Conservation (phyloP, 2,113 vertebrate genomes). For the Oenanthe melanoleuca region DNA sequence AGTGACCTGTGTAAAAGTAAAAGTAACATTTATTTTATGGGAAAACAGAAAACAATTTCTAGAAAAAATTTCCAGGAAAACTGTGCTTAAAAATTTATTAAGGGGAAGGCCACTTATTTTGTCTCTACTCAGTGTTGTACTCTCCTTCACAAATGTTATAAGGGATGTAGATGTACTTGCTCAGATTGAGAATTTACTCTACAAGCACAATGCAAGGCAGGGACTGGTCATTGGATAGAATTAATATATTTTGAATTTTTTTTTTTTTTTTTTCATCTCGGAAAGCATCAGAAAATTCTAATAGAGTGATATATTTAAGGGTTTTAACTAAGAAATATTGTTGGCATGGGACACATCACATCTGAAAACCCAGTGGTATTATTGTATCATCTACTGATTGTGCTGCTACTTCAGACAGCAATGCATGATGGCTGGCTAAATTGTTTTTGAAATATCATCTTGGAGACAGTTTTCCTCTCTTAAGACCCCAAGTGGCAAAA, state of each 20-base stretch:
- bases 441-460: constrained; percentile 43
- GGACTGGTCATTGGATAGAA: background rate
- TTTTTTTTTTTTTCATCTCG: background rate
- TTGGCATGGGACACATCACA: background rate
- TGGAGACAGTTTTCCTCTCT: constrained; percentile 15
- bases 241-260: background rate
- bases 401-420: constrained; percentile 6
- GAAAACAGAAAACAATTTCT: background rate
- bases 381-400: background rate
- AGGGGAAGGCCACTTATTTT: background rate
- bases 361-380: background rate
- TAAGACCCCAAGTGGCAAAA: constrained; percentile 35
- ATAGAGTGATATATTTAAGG: background rate
- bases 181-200: background rate
- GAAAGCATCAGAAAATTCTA: background rate
- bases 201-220: background rate
- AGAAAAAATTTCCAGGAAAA: background rate
- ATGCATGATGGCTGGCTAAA: background rate
- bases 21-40: background rate
- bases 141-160: background rate
- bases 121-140: background rate
- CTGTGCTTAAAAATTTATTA: background rate
- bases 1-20: too few relatives aligned
- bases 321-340: background rate
- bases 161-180: background rate